Evolutionary conservation across 1,140 invertebrate species (phyloP).

Genomic region (Apis laboriosa): DNA sequence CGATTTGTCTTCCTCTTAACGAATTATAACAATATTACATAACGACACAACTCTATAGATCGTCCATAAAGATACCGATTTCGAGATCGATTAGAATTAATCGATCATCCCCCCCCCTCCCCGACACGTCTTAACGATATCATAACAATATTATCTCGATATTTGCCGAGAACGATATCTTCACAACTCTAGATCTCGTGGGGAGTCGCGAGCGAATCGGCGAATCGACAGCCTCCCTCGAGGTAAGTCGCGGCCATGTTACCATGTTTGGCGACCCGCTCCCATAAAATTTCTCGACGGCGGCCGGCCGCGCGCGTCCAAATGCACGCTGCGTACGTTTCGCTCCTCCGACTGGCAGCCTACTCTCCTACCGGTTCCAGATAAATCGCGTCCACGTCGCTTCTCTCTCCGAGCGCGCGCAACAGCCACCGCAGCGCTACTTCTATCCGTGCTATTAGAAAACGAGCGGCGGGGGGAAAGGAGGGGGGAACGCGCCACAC

Average conservation of each 20-base stretch:
- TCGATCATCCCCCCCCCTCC: too few species aligned
- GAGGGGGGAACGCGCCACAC: not conserved
- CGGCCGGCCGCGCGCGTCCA: not conserved
- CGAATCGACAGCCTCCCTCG: constrained; percentile 5
- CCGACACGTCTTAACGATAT: too few species aligned
- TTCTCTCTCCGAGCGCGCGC: not conserved
- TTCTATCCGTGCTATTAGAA: constrained; percentile 15
- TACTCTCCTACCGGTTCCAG: constrained; percentile 48
- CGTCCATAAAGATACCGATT: too few species aligned
- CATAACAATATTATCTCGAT: too few species aligned
- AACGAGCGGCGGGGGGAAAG: not conserved
- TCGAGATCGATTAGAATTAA: too few species aligned
- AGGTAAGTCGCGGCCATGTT: constrained; percentile 49
- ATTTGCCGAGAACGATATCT: too few species aligned
- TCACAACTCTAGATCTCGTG: too few species aligned
- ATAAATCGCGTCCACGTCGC: constrained; percentile 64
- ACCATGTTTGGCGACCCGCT: constrained; percentile 70
- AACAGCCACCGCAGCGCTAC: not conserved
- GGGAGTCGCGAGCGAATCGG: too few species aligned
- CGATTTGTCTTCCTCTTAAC: too few species aligned
- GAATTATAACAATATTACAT: too few species aligned
- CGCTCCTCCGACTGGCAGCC: constrained; percentile 37
- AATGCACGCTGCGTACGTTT: constrained; percentile 6
- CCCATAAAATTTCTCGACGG: constrained; percentile 66
- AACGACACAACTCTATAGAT: too few species aligned